These are phyloP conservation scores for Apis laboriosa DNA, from an alignment of 1,140 invertebrate species.

Conservation along the genomic window DNA sequence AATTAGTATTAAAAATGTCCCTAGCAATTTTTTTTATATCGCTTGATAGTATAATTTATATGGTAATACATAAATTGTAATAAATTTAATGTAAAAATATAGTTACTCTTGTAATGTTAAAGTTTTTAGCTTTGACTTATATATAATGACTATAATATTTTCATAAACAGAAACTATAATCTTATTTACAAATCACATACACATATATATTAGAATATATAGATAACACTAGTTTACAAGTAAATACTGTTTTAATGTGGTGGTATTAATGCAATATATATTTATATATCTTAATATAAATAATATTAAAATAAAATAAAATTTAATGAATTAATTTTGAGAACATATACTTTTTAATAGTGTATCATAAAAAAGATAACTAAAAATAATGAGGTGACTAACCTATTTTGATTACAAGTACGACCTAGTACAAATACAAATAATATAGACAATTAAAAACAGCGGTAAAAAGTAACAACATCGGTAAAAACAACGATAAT, in stretches of 20 bases:
- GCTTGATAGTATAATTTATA: background rate
- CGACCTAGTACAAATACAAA: constrained; percentile 23
- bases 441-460: constrained; percentile 19
- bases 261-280: constrained; percentile 22
- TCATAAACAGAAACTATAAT: too few relatives aligned
- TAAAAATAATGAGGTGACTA: constrained; percentile 19
- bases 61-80: background rate
- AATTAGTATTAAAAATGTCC: background rate
- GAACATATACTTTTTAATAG: background rate
- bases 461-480: constrained; percentile 22
- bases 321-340: background rate
- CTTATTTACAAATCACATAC: background rate
- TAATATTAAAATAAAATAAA: constrained; percentile 19
- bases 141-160: background rate
- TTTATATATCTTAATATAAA: constrained; percentile 29
- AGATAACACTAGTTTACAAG: background rate
- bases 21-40: constrained; percentile 5
- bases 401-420: constrained; percentile 26
- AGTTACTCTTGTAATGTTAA: background rate
- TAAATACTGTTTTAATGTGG: constrained; percentile 10
- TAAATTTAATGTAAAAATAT: background rate
- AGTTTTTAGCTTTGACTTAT: background rate
- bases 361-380: background rate
- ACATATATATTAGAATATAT: background rate
- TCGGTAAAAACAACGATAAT: constrained; percentile 17